Evolutionary conservation across 1,140 invertebrate genomes (phyloP), one percentile per base, ranked within the genome.

Genomic region (Brachionus sp.): DNA sequence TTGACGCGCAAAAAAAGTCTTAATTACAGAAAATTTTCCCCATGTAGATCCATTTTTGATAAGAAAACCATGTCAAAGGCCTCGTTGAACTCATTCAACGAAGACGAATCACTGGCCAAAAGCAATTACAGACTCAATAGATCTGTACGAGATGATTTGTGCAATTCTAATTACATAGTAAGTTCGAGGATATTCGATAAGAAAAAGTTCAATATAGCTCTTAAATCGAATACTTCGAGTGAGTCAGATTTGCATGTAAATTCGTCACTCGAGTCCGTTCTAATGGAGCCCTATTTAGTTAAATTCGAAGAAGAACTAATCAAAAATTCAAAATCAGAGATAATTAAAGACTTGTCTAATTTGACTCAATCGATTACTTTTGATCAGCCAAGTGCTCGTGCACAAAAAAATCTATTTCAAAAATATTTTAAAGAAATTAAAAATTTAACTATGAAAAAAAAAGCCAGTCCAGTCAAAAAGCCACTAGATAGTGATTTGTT

Each of bases 401-500:
- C 6, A 13, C 66, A 70, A 70, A 70, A 70, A 39, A 75, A 75
- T 39, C 25, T 75, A 6, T 75, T 80, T 35, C 77, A 66, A 57
- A 80, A 80, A 13, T 80, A 80, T 23, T 66, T 80, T 23, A 80
- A 42, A 6, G 77, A 80, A 80, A 39, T 80, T 13, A 80, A 80
- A 44, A 57, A 80, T 37, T 62, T 80, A 37, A 80, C 77, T 2
- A 16, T 57, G n/a, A 57, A 66, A 39, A 80, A 80, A 80, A 37
- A 23, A 16, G 29, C 2, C 25, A 29, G 37, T 73, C 37, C 68
- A 16, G n/a, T 23, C 37, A 73, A 37, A 42, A 42, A 42, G 37
- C 10, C 29, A 3, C 13, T 66, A 10, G 29, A 66, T 33, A 12
- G 13, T 3, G 64, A 66, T 6, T 16, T 66, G 13, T 66, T 66